Evolutionary conservation across 2,888 invertebrate genomes (phyloP).

Genomic region (Lucinisca nassula): DNA sequence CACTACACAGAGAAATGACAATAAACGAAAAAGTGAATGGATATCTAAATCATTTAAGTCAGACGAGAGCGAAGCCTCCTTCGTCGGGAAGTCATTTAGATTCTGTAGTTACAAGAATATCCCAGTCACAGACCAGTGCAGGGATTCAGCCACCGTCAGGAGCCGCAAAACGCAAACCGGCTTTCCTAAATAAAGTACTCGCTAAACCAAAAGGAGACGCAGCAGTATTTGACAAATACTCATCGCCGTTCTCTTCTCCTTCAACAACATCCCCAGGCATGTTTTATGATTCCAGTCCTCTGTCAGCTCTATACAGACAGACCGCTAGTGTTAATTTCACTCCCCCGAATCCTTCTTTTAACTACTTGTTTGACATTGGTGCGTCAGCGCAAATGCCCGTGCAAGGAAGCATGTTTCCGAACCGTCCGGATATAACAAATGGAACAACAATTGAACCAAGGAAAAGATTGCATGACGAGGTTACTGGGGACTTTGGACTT

Average conservation of each 20-base stretch:
- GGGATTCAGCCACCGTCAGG: conserved; percentile 12
- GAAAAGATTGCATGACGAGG: not conserved
- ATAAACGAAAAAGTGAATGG: not conserved
- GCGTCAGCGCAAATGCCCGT: not conserved
- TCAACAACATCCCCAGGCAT: not conserved
- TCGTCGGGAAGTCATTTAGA: not conserved
- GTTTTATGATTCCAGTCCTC: not conserved
- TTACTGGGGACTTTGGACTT: no score
- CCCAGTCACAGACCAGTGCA: not conserved
- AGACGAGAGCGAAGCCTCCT: not conserved
- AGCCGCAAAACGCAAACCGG: conserved; percentile 63
- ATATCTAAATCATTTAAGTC: not conserved
- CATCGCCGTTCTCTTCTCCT: not conserved
- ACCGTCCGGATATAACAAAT: not conserved
- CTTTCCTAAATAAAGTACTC: conserved; percentile 13
- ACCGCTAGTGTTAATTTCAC: conserved; percentile 4
- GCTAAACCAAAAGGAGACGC: not conserved
- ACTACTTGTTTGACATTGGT: not conserved
- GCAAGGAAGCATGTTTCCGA: not conserved
- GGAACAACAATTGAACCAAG: not conserved
- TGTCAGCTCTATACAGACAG: not conserved
- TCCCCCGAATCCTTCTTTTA: not conserved
- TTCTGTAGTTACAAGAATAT: not conserved
- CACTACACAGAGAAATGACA: not conserved
- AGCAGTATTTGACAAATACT: not conserved